Conservation (phyloP, 1,140 invertebrate species). For the Trialeurodes vaporariorum region DNA sequence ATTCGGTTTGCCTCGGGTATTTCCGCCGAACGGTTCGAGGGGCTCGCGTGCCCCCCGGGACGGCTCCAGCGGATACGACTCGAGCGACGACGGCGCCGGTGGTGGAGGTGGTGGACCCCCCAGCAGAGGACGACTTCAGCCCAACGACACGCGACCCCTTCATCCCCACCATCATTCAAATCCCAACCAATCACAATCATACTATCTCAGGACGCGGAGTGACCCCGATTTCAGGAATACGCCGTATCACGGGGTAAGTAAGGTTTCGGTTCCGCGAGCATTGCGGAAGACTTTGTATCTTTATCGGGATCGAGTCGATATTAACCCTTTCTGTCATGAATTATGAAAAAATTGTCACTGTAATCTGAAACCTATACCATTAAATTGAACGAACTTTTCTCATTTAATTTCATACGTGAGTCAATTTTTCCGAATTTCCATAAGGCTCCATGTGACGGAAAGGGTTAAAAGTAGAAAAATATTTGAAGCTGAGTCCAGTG, state of each 20-base stretch:
- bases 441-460: too few relatives aligned
- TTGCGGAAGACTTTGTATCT: too few relatives aligned
- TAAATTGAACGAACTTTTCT: too few relatives aligned
- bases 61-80: constrained; percentile 78
- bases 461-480: too few relatives aligned
- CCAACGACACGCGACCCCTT: neutral
- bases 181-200: constrained; percentile 29
- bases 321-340: too few relatives aligned
- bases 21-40: constrained; percentile 58
- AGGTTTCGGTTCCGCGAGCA: neutral
- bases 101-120: constrained; percentile 3
- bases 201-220: constrained; percentile 45
- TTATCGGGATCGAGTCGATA: too few relatives aligned
- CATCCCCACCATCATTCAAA: constrained; percentile 13
- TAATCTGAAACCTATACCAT: too few relatives aligned
- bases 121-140: constrained; percentile 1
- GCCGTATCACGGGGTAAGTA: constrained; percentile 22
- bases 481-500: too few relatives aligned
- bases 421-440: too few relatives aligned
- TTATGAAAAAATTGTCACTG: too few relatives aligned
- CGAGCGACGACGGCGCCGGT: constrained; percentile 48
- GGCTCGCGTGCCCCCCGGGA: constrained; percentile 42
- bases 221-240: constrained; percentile 60
- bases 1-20: constrained; percentile 79
- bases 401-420: too few relatives aligned